Base-by-base conservation (phyloP, 2,888 invertebrate species). In the Pyralis farinalis region DNA sequence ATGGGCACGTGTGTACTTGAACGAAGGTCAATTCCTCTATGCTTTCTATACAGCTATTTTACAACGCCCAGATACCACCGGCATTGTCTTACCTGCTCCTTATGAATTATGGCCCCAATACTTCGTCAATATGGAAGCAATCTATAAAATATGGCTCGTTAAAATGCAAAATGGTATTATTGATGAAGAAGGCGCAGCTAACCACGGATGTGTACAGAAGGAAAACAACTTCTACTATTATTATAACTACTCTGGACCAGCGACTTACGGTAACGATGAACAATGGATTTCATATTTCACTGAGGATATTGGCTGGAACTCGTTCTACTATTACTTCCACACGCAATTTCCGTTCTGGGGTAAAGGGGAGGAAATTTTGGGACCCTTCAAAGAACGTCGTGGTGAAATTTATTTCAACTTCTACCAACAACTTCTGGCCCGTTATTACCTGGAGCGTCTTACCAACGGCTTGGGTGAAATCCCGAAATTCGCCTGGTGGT, bases 391-490 rank as follows among this genome's bases (percentile, higher is more conserved):
- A 57, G 89, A 91, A 48, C 89, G 91, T 61, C 91, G 92, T 47
- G 94, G 94, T 44, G 92, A 93, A 72, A 69, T 90, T 27, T 94
- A 91, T 84, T 91, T 91, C 69, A 92, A 89, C 81, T 84, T 90
- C 64, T 92, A 93, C 64, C 92, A 93, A 60, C 93, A 94, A 69
- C 61, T 94, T 8, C 63, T 93, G 56, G 91, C 93, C 44, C 92
- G 94, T 61, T 94, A 93, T 85, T 91, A 92, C 60, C 71, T 94
- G 62, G 94, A 94, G 63, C 92, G 94, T 72, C 75, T 93, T 40
- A 89, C 92, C 22, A 91, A 93, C 52, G 91, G 91, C 11, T 60
- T 93, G 45, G 92, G 91, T 8, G 90, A 91, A 32, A 90, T 94
- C 47, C 88, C 91, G 4, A 84, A 90, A 22, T 90, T 93, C 63